phyloP scores from a whole-genome alignment of 2,888 invertebrate genomes.

The Callinectes sapidus region DNA sequence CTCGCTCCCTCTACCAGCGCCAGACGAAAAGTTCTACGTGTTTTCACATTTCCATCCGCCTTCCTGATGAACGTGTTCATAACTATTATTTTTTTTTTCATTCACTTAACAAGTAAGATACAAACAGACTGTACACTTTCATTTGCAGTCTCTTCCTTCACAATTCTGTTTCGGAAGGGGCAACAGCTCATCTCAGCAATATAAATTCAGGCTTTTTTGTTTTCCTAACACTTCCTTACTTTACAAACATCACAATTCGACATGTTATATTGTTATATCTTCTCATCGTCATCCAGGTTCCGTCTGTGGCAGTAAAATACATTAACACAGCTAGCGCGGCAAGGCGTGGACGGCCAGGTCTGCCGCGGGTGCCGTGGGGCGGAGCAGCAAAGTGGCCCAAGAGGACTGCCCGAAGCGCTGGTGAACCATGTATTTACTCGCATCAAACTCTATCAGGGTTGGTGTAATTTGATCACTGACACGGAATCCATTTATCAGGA shows the following conservation, averaged over 20 bases:
- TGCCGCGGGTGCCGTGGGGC: neutral
- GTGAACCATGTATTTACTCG: conserved; percentile 28
- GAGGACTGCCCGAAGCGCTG: neutral
- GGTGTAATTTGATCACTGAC: conserved; percentile 36
- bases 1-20: neutral
- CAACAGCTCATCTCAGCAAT: neutral
- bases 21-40: neutral
- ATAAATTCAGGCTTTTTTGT: neutral
- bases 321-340: neutral
- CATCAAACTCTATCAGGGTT: conserved; percentile 30
- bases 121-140: neutral
- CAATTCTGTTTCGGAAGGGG: neutral
- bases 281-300: neutral
- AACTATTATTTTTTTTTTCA: neutral
- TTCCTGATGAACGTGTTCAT: neutral
- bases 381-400: neutral
- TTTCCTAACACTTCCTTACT: neutral
- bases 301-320: neutral
- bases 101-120: neutral
- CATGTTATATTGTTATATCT: neutral
- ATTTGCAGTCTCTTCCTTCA: neutral
- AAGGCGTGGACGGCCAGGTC: neutral
- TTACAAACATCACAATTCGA: neutral
- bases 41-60: neutral
- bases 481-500: conserved; percentile 34